Percentiles rank a stretch among this genome's conserved stretches.
phyloP scores from a whole-genome alignment of 2,797 vertebrate species.

The Pygocentrus nattereri region DNA sequence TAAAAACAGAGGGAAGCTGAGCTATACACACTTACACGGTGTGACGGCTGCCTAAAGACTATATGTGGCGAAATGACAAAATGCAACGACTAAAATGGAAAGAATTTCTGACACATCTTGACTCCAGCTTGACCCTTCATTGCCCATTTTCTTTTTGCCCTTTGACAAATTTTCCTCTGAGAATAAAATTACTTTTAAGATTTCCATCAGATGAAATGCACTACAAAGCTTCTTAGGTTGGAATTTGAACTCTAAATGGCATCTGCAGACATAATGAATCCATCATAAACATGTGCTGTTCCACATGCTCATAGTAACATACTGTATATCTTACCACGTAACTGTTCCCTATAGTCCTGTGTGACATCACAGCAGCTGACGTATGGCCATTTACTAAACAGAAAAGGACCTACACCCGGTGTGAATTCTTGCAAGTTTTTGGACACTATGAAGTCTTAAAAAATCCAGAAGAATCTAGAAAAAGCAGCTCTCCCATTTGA shows the following conservation, averaged over 20 bases:
- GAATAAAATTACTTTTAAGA: slow-evolving; percentile 17
- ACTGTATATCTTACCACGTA: background rate
- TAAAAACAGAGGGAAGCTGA: slow-evolving; percentile 63
- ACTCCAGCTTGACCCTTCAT: slow-evolving; percentile 23
- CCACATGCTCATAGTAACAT: slow-evolving; percentile 11
- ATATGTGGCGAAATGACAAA: slow-evolving; percentile 55
- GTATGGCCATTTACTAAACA: background rate
- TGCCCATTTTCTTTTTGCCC: slow-evolving; percentile 3
- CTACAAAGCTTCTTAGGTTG: slow-evolving; percentile 58
- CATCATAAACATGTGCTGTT: slow-evolving; percentile 74
- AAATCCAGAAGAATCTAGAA: background rate
- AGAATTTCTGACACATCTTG: slow-evolving; percentile 39
- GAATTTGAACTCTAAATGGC: slow-evolving; percentile 74
- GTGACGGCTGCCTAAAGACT: slow-evolving; percentile 65
- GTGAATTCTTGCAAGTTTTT: slow-evolving; percentile 8
- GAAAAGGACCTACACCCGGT: background rate
- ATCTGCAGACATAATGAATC: slow-evolving; percentile 76
- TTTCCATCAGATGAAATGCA: slow-evolving; percentile 13
- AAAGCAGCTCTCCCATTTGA: slow-evolving; percentile 30
- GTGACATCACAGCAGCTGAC: background rate
- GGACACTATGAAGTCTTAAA: background rate
- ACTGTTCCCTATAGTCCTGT: background rate
- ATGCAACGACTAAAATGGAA: slow-evolving; percentile 4
- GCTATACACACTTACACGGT: slow-evolving; percentile 55
- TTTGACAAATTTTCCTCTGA: slow-evolving; percentile 16